These are phyloP conservation scores for Tetragonula clypearis DNA, from an alignment of 1,140 invertebrate species.

Conservation along the genomic window DNA sequence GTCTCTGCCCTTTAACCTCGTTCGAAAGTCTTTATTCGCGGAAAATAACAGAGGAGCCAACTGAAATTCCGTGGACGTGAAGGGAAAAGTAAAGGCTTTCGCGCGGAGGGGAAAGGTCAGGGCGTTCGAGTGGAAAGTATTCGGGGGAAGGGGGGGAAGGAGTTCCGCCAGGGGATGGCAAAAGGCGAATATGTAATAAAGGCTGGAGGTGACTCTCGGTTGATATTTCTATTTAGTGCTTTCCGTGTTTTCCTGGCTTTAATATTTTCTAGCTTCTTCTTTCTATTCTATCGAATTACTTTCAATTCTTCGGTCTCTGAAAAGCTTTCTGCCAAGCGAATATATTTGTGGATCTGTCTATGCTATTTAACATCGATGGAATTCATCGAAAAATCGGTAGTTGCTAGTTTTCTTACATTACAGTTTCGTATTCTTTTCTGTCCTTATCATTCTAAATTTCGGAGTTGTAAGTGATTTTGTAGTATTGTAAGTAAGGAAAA, in stretches of 20 bases:
- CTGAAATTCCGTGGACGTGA: conserved; percentile 3
- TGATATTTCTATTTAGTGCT: background rate
- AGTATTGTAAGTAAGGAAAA: too few species aligned
- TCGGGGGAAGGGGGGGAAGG: too few species aligned
- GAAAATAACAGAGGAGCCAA: background rate
- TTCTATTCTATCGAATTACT: background rate
- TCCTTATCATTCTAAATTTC: too few species aligned
- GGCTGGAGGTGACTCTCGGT: background rate
- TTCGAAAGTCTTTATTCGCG: background rate
- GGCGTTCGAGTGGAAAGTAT: background rate
- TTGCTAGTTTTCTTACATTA: too few species aligned
- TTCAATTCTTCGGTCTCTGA: background rate
- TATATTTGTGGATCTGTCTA: too few species aligned
- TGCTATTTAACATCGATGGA: too few species aligned
- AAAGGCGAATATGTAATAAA: background rate
- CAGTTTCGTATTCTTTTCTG: too few species aligned
- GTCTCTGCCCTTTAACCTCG: conserved; percentile 13
- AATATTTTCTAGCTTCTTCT: background rate
- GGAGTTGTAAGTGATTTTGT: too few species aligned
- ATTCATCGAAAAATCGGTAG: too few species aligned
- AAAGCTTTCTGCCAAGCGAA: too few species aligned
- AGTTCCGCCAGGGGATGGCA: background rate
- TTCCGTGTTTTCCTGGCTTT: too few species aligned
- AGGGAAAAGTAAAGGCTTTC: background rate
- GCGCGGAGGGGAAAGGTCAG: background rate